phyloP scores from a whole-genome alignment of 2,113 vertebrate genomes.

The Dendropsophus ebraccatus region DNA sequence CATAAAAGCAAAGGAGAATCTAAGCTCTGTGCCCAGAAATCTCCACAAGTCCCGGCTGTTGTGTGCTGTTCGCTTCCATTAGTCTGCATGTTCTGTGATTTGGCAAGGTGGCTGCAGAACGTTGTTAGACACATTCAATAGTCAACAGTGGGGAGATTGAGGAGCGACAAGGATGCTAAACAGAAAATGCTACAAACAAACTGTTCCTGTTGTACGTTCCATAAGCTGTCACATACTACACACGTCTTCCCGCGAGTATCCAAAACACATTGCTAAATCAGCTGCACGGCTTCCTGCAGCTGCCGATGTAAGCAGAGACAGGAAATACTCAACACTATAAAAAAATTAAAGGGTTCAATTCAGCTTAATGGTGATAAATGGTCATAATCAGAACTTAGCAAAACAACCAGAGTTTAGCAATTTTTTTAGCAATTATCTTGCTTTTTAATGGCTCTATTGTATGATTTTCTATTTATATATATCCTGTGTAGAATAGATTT shows the following conservation, averaged over 20 bases:
- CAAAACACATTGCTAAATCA: background rate
- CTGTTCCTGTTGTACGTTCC: slow-evolving; percentile 3
- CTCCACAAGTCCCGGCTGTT: background rate
- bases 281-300: background rate
- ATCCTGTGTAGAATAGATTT: too few relatives aligned
- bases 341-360: too few relatives aligned
- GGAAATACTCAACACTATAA: too few relatives aligned
- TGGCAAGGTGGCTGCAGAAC: background rate
- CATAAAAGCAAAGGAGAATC: background rate
- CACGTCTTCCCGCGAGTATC: background rate
- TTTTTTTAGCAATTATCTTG: too few relatives aligned
- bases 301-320: too few relatives aligned
- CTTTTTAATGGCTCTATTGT: too few relatives aligned
- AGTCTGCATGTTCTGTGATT: background rate
- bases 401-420: too few relatives aligned
- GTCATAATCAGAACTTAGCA: too few relatives aligned
- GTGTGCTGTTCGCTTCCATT: background rate
- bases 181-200: background rate
- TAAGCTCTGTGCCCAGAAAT: background rate
- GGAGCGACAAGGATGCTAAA: background rate
- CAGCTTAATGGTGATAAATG: too few relatives aligned
- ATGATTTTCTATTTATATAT: too few relatives aligned
- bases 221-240: background rate
- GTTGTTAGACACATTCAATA: background rate
- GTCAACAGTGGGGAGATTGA: background rate